Base-by-base conservation (phyloP, 1,140 invertebrate genomes). In the Argopecten irradians region DNA sequence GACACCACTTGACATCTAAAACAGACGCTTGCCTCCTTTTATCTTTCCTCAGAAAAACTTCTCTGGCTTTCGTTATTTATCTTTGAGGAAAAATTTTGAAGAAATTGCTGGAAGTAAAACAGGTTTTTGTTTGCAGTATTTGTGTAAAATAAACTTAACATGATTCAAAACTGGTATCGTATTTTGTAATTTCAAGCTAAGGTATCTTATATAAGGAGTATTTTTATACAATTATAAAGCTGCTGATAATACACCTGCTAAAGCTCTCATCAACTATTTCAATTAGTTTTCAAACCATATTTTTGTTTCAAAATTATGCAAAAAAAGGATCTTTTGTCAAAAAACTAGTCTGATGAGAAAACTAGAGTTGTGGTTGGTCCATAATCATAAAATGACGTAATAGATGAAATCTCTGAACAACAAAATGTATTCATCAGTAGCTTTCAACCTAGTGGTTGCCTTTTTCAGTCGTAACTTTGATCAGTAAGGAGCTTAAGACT, bases 1-100 rank as follows among this genome's bases (percentile, higher is more conserved):
- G 55, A 71, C 55, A 71, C 55, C 55, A 71, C 55, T 71, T 71
- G 55, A 71, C 55, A 71, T 28, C 55, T 71, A 71, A 71, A 71
- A 71, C 55, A 71, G 55, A 71, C 55, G 16, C 28, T 71, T n/a
- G 2, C 55, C n/a, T n/a, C 55, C 55, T 71, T 71, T 71, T 28
- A 71, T 71, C 55, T 71, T 71, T 71, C 1, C 22, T 1, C n/a
- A 71, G 43, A 46, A 46, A 46, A 46, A 39, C 5, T n/a, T 28
- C n/a, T 71, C 55, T 71, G 55, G 22, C 28, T 71, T 71, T 71
- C 55, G 22, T 71, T 71, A 5, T 71, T 71, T 46, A 71, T 71
- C n/a, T 71, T 71, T 28, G 55, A 71, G n/a, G n/a, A 71, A 71
- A 71, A 71, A n/a, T 28, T n/a, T 28, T n/a, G n/a, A n/a, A 16